Evolutionary conservation across 2,888 invertebrate species (phyloP).

Genomic region (Leucophora obtusa): DNA sequence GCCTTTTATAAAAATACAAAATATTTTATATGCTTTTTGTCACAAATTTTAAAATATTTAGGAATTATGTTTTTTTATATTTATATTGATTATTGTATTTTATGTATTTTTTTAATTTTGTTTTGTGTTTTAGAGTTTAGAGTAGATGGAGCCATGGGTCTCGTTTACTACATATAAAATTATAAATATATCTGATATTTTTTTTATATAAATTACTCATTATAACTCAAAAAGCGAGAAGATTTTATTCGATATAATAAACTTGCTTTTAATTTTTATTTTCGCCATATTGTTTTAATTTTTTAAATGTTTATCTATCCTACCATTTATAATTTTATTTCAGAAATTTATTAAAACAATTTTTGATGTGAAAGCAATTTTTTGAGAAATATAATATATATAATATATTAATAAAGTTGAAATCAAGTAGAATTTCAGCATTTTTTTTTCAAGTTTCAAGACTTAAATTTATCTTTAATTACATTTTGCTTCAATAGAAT

Average conservation of each 20-base stretch:
- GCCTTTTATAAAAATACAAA: not conserved
- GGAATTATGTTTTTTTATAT: conserved; percentile 33
- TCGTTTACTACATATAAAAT: conserved; percentile 39
- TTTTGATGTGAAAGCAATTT: no score
- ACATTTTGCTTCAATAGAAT: no score
- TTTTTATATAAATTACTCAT: conserved; percentile 43
- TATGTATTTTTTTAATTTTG: conserved; percentile 21
- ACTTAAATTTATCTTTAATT: no score
- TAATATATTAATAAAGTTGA: no score
- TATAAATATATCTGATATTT: conserved; percentile 31
- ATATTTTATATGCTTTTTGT: conserved; percentile 34
- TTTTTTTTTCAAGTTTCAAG: no score
- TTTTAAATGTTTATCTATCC: not conserved
- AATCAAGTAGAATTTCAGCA: no score
- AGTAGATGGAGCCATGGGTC: conserved; percentile 18
- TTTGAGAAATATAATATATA: no score
- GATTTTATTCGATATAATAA: conserved; percentile 41
- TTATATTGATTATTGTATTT: conserved; percentile 19
- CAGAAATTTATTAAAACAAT: not conserved
- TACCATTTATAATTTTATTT: conserved; percentile 1
- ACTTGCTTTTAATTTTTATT: conserved; percentile 28
- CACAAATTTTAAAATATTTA: conserved; percentile 47
- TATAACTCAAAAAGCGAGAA: conserved; percentile 52
- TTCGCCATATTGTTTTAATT: conserved; percentile 29
- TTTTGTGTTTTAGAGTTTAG: conserved; percentile 32